Evolutionary conservation across 2,113 vertebrate species (phyloP), one percentile per base, ranked within the genome.

Genomic region (Sturnus vulgaris): DNA sequence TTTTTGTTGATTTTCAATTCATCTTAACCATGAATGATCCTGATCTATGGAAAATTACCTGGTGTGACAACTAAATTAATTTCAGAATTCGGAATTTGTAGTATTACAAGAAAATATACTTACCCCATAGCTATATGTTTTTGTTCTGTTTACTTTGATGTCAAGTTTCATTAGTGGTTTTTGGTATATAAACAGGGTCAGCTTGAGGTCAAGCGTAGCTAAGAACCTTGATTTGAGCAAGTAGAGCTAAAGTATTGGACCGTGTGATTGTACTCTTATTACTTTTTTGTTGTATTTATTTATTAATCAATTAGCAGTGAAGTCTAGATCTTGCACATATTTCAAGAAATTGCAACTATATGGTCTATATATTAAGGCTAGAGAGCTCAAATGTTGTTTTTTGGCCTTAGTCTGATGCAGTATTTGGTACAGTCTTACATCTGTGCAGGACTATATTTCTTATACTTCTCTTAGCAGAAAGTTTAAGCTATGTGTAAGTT

Each of bases 141-240:
- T 92, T 94, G 63, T 95, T 93, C 93, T 95, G 85, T 96, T 96
- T 97, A 97, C 83, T 95, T 95, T 87, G 82, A 95, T 95, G 94
- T 96, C 95, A 93, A 73, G 37, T 90, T 90, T 80, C 81, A 87
- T 96, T 96, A 97, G 53, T 70, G 72, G 27, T 75, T 90, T 94
- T 87, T 91, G 49, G 46, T 56, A 56, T 71, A 89, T 92, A 92
- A 96, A 94, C 75, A 95, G 89, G 95, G 95, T 93, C 88, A 3
- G 23, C 63, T 88, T 94, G 94, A 96, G 94, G 93, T 97, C 95
- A 96, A 95, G 95, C 91, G 14, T 96, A 88, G 70, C 86, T 92
- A 94, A 96, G 76, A 88, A 92, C 76, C 23, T 39, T 95, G 82
- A 83, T 92, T 87, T 89, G 78, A 90, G 85, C 78, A 91, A 96